Evolutionary conservation across 2,797 vertebrate species (phyloP).

Genomic region (Schizopygopsis pylzovi): DNA sequence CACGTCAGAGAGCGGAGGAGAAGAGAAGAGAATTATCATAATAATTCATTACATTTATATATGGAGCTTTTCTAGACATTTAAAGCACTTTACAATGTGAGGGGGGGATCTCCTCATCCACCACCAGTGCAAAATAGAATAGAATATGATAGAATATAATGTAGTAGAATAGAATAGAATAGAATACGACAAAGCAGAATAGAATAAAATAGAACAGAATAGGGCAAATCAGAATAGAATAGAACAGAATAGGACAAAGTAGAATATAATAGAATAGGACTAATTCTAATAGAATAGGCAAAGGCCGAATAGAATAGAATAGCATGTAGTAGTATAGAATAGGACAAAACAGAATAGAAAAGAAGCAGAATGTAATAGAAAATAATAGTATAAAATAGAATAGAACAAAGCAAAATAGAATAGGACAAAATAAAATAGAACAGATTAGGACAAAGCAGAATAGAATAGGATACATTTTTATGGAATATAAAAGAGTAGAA

Average conservation of each 20-base stretch:
- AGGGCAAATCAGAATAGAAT: neutral
- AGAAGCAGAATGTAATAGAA: too few species aligned
- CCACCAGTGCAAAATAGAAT: neutral
- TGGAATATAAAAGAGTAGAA: too few species aligned
- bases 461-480: neutral
- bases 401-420: too few species aligned
- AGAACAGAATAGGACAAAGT: neutral
- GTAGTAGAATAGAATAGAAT: neutral
- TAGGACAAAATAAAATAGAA: neutral
- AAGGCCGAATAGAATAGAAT: neutral
- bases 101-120: too few species aligned
- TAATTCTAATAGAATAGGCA: neutral
- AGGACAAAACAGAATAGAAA: too few species aligned
- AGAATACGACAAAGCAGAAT: neutral
- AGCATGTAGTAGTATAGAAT: too few species aligned
- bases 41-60: too few species aligned
- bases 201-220: neutral
- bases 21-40: neutral
- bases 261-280: too few species aligned
- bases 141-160: neutral
- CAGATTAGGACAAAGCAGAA: neutral
- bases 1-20: neutral
- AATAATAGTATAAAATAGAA: too few species aligned
- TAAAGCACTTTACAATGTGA: too few species aligned
- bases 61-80: too few species aligned